These are phyloP conservation scores for Cephalopholis sonnerati DNA, from an alignment of 2,113 vertebrate genomes.

Conservation along the genomic window DNA sequence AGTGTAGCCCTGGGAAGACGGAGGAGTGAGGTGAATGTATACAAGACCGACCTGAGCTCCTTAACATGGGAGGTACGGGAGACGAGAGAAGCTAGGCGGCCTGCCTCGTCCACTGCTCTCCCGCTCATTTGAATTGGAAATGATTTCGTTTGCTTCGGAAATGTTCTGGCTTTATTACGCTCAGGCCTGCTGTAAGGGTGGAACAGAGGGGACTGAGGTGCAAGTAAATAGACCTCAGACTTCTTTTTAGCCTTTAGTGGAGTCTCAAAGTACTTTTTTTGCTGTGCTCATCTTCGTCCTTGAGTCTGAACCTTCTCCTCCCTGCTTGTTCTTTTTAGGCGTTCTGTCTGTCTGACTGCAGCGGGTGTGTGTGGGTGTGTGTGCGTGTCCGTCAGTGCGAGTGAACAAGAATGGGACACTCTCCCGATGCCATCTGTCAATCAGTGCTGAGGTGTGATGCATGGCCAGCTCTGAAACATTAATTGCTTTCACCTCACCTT, in stretches of 20 bases:
- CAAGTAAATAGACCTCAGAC: constrained; percentile 26
- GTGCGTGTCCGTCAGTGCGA: not conserved
- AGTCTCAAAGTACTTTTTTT: constrained; percentile 9
- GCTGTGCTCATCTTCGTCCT: constrained; percentile 58
- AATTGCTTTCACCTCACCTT: constrained; percentile 76
- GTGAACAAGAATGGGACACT: constrained; percentile 44
- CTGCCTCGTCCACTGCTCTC: constrained; percentile 14
- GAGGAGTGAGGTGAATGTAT: constrained; percentile 70
- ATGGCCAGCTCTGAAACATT: constrained; percentile 60
- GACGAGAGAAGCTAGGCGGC: constrained; percentile 21
- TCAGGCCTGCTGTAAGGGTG: constrained; percentile 6
- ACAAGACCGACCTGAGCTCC: constrained; percentile 54
- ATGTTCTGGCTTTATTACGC: constrained; percentile 48
- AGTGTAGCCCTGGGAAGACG: constrained; percentile 26
- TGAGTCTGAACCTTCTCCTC: constrained; percentile 48
- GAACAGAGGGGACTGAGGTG: constrained; percentile 27
- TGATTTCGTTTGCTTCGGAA: constrained; percentile 71
- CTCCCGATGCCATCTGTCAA: constrained; percentile 77
- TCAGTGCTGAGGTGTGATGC: constrained; percentile 67
- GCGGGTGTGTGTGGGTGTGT: not conserved
- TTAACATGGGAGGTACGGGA: constrained; percentile 53
- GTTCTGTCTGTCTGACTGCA: not conserved
- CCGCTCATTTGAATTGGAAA: constrained; percentile 80
- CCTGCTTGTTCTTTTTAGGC: constrained; percentile 21
- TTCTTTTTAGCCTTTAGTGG: constrained; percentile 20